Base-by-base conservation (phyloP, 2,113 vertebrate species). In the Dolichallabes microphthalmus region DNA sequence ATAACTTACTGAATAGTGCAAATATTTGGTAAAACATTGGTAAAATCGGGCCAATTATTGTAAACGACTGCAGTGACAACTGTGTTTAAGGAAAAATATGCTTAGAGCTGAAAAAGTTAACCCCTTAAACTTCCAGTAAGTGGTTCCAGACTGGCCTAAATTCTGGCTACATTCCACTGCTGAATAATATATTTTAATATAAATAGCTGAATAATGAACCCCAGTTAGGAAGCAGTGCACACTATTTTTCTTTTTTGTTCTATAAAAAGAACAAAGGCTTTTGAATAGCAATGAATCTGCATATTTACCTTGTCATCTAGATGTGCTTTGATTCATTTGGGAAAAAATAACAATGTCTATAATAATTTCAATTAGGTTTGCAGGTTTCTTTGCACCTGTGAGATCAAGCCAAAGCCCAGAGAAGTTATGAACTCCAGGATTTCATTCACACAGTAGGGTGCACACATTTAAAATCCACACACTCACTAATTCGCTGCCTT, bases 391-490 rank as follows among this genome's bases (percentile, higher is more conserved):
- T 32, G 32, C 27, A 78, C 30, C 4, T 78, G 76, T 58, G 4
- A 58, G 76, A 22, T 35, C 4, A 35, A 76, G 73, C 53, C 25
- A 76, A 58, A 58, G 30, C 10, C 52, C 17, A 78, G 27, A 78
- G 30, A 58, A 78, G 75, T 57, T 53, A 32, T 57, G 53, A 78
- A 58, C 17, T 12, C 17, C 32, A 58, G 27, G 17, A 27, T 58
- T 58, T 78, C 6, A 12, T 78, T 78, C 58, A 74, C 19, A 83
- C 75, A 71, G 12, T 27, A 64, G 50, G 27, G 32, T 27, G 63
- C 74, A 83, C 14, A 77, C 69, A 68, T 27, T 14, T 30, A 50
- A 82, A 86, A 71, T 78, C 69, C 78, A 32, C 45, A 83, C 77
- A 86, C 71, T 15, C 32, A 76, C 69, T 74, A 66, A 78, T 82